Evolutionary conservation across 2,113 vertebrate species (phyloP).

Genomic region (Podiceps cristatus): DNA sequence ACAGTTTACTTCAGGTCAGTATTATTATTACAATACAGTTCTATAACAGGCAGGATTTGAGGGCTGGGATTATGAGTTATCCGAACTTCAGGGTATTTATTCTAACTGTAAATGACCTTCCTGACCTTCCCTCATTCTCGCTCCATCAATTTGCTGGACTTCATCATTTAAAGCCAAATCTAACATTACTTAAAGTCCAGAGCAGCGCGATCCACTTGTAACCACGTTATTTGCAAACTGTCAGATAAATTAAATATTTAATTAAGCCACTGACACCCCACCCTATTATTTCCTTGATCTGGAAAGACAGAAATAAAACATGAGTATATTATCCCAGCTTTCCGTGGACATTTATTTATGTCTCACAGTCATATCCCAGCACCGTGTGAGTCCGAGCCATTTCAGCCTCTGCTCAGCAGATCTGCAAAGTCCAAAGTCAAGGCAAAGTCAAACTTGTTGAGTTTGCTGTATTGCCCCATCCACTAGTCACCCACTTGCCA

Average conservation of each 20-base stretch:
- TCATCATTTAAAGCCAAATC: slow-evolving; percentile 64
- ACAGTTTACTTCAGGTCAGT: slow-evolving; percentile 59
- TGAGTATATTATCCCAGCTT: slow-evolving; percentile 7
- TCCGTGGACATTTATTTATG: slow-evolving; percentile 34
- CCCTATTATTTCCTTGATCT: slow-evolving; percentile 54
- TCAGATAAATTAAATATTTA: slow-evolving; percentile 64
- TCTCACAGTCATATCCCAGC: slow-evolving; percentile 14
- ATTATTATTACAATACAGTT: slow-evolving; percentile 13
- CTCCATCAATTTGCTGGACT: slow-evolving; percentile 53
- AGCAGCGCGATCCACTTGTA: not conserved
- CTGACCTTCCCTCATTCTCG: slow-evolving; percentile 60
- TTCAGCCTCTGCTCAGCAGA: slow-evolving; percentile 5
- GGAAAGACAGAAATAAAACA: slow-evolving; percentile 39
- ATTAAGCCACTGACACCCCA: slow-evolving; percentile 56
- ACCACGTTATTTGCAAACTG: slow-evolving; percentile 8
- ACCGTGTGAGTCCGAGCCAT: not conserved
- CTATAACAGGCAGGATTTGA: slow-evolving; percentile 44
- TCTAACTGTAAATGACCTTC: slow-evolving; percentile 59
- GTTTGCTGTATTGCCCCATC: not conserved
- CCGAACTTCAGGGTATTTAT: slow-evolving; percentile 65
- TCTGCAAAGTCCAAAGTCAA: slow-evolving; percentile 1
- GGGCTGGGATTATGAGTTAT: slow-evolving; percentile 16
- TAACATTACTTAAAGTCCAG: not conserved
- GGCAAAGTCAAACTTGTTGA: slow-evolving; percentile 1
- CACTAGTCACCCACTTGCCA: not conserved